Evolutionary conservation across 2,113 vertebrate species (phyloP).

Genomic region (Antennarius striatus): DNA sequence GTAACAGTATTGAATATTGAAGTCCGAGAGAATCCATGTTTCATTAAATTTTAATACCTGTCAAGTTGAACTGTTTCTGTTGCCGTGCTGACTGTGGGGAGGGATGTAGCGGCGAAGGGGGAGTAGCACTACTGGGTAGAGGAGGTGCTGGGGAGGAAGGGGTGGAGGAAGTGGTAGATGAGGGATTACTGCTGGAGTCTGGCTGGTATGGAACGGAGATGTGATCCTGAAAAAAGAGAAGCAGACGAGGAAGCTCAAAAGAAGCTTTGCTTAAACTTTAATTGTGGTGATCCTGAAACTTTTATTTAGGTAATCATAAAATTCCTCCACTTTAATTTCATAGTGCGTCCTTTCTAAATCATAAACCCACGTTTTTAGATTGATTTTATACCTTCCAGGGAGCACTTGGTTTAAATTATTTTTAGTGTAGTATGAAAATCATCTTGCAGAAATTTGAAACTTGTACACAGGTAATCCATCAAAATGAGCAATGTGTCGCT

Average conservation of each 20-base stretch:
- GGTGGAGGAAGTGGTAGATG: constrained; percentile 96
- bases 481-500: constrained; percentile 24
- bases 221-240: constrained; percentile 85
- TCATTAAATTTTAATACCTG: constrained; percentile 80
- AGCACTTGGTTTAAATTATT: constrained; percentile 41
- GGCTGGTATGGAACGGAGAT: constrained; percentile 96
- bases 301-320: constrained; percentile 4
- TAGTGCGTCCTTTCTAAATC: constrained; percentile 1
- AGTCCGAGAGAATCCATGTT: background rate
- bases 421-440: constrained; percentile 30
- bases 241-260: background rate
- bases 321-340: background rate
- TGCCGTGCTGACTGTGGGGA: constrained; percentile 93
- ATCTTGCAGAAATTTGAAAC: constrained; percentile 31
- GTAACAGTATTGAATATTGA: too few relatives aligned
- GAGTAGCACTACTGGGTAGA: constrained; percentile 91
- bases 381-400: constrained; percentile 28
- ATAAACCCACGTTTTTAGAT: constrained; percentile 15
- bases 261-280: background rate
- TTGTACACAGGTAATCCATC: constrained; percentile 47
- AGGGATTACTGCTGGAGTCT: constrained; percentile 98
- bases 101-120: constrained; percentile 93
- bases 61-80: constrained; percentile 95
- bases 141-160: constrained; percentile 96
- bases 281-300: background rate